Conservation (phyloP, 2,797 vertebrate species). For the Simalia tracyae region DNA sequence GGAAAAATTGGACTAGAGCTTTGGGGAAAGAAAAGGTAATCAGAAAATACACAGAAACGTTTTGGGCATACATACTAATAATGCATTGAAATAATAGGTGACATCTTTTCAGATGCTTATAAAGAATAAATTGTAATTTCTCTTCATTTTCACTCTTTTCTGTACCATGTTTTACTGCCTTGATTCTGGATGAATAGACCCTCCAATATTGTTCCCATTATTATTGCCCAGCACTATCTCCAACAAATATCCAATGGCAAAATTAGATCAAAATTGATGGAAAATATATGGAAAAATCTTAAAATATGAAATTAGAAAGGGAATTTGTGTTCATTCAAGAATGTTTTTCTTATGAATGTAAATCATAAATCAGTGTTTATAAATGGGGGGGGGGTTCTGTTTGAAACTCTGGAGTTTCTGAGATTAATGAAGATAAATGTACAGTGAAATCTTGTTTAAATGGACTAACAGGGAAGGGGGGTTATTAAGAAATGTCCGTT, state of each 20-base stretch:
- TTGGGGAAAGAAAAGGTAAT: not conserved
- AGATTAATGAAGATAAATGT: constrained; percentile 44
- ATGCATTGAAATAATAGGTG: not conserved
- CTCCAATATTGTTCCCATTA: constrained; percentile 18
- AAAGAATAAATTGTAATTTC: not conserved
- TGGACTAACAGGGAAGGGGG: not conserved
- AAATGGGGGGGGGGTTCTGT: constrained; percentile 29
- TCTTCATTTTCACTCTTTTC: not conserved
- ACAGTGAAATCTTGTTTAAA: constrained; percentile 30
- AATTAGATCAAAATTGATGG: constrained; percentile 26
- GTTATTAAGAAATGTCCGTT: not conserved
- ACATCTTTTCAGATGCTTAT: not conserved
- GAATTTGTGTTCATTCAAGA: constrained; percentile 57
- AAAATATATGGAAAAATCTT: constrained; percentile 54
- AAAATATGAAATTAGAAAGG: constrained; percentile 41
- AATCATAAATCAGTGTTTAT: constrained; percentile 50
- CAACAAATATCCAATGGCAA: constrained; percentile 26
- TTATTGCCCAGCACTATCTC: constrained; percentile 28
- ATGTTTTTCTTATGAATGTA: constrained; percentile 51
- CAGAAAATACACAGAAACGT: not conserved
- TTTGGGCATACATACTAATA: not conserved
- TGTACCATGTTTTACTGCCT: not conserved
- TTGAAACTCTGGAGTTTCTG: constrained; percentile 33
- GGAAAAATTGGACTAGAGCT: not conserved
- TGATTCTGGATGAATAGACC: constrained; percentile 31